Conservation (phyloP, 2,888 invertebrate genomes). For the Strigamia maritima region DNA sequence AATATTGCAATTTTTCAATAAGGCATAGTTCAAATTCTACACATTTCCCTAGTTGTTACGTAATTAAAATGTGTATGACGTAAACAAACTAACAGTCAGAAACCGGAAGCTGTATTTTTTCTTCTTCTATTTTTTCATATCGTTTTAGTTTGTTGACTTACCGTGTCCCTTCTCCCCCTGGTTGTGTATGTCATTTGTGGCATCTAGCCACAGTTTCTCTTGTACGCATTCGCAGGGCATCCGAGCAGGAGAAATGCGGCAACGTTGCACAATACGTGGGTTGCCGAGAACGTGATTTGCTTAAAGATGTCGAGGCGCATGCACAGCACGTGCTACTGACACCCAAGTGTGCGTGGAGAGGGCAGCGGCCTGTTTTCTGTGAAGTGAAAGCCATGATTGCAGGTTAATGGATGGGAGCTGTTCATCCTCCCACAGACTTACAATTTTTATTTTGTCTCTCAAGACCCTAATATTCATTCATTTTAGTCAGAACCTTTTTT, state of each 20-base stretch:
- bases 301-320: conserved; percentile 4
- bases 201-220: conserved; percentile 12
- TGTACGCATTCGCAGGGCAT: neutral
- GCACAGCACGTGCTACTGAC: conserved; percentile 34
- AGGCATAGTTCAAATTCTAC: neutral
- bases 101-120: neutral
- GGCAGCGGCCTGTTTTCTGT: conserved; percentile 31
- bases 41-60: neutral
- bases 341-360: conserved; percentile 35
- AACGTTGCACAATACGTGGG: conserved; percentile 26
- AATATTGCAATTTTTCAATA: neutral
- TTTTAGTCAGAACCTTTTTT: neutral
- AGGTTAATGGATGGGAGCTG: conserved; percentile 35
- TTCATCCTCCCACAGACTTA: conserved; percentile 18
- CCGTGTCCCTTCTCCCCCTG: neutral
- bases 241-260: conserved; percentile 8
- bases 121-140: neutral
- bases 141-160: neutral
- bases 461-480: neutral
- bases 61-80: neutral
- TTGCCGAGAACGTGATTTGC: conserved; percentile 32
- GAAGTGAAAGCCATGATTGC: conserved; percentile 31
- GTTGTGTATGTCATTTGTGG: conserved; percentile 10
- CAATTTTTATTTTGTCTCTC: neutral
- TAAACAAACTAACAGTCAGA: neutral